Conservation (phyloP, 2,888 invertebrate species). For the Ophion obscuratus region DNA sequence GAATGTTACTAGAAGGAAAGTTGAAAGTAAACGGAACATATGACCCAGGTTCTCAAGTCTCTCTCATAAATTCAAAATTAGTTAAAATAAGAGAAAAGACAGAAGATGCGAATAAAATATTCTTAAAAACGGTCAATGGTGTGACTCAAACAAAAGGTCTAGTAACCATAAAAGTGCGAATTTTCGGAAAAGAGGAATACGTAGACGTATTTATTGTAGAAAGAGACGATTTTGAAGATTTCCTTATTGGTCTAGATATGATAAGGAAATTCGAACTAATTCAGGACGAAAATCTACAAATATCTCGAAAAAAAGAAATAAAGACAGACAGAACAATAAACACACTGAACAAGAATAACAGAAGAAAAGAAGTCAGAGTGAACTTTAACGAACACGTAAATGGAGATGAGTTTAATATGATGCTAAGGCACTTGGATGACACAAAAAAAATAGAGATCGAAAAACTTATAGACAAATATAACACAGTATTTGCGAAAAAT, state of each 20-base stretch:
- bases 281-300: constrained; percentile 63
- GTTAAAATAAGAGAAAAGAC: too few relatives aligned
- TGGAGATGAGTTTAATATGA: constrained; percentile 48
- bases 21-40: constrained; percentile 65
- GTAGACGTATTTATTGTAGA: constrained; percentile 66
- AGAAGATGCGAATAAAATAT: too few relatives aligned
- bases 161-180: constrained; percentile 67
- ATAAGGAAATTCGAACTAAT: constrained; percentile 55
- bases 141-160: too few relatives aligned
- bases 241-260: constrained; percentile 51
- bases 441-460: constrained; percentile 38
- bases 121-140: too few relatives aligned
- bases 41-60: constrained; percentile 69
- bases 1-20: constrained; percentile 60
- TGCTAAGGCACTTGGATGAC: constrained; percentile 34
- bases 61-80: constrained; percentile 67
- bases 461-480: constrained; percentile 22
- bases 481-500: constrained; percentile 19
- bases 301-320: constrained; percentile 56
- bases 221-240: constrained; percentile 67
- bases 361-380: constrained; percentile 45
- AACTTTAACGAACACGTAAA: constrained; percentile 56
- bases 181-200: constrained; percentile 66
- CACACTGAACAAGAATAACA: constrained; percentile 41
- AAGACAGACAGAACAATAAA: constrained; percentile 45